Conservation (phyloP, 2,888 invertebrate species). For the Sycophila texana region DNA sequence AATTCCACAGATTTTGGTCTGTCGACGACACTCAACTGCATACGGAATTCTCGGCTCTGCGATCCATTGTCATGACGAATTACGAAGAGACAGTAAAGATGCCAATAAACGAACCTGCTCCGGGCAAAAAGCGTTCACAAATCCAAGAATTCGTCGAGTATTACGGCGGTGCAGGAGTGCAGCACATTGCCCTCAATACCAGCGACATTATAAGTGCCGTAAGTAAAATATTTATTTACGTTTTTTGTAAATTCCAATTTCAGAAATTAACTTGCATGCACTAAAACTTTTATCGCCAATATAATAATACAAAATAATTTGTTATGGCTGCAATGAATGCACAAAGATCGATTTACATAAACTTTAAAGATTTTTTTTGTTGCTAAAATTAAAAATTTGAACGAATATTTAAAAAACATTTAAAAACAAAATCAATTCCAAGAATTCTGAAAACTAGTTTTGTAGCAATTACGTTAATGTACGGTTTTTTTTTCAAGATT, state of each 20-base stretch:
- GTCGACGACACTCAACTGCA: constrained; percentile 97
- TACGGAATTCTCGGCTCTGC: constrained; percentile 96
- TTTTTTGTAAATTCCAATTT: too few species aligned
- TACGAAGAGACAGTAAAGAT: constrained; percentile 98
- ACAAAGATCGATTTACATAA: too few species aligned
- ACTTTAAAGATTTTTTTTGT: background rate
- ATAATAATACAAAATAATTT: too few species aligned
- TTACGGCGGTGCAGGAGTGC: constrained; percentile 97
- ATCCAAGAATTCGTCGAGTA: constrained; percentile 99
- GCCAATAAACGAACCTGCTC: constrained; percentile 98
- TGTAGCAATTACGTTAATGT: constrained; percentile 7
- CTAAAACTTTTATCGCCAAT: too few species aligned
- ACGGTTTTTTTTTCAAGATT: constrained; percentile 77
- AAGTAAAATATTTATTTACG: constrained; percentile 69
- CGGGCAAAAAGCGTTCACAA: constrained; percentile 96
- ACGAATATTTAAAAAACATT: constrained; percentile 5
- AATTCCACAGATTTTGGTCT: constrained; percentile 96
- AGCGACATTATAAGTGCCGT: constrained; percentile 92
- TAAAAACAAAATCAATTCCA: constrained; percentile 3
- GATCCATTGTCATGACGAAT: constrained; percentile 97
- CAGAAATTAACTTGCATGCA: too few species aligned
- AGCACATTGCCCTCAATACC: constrained; percentile 98
- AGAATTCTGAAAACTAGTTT: constrained; percentile 9
- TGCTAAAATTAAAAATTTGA: too few species aligned
- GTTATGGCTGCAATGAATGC: too few species aligned